phyloP scores from a whole-genome alignment of 2,888 invertebrate genomes.

The Brassicogethes aeneus region DNA sequence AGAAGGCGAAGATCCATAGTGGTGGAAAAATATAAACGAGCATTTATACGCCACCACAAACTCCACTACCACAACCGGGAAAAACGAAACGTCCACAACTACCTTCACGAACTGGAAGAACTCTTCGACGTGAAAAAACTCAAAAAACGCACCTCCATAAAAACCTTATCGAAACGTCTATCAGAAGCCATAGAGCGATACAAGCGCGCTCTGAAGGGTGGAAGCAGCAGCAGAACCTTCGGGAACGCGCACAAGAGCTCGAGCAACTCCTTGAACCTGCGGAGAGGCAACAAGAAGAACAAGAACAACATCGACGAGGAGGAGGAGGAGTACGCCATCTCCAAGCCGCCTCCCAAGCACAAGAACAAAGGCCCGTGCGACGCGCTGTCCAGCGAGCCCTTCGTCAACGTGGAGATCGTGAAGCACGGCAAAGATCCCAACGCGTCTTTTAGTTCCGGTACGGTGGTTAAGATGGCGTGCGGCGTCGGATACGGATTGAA shows the following conservation, averaged over 20 bases:
- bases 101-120: constrained; percentile 15
- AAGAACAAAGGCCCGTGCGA: constrained; percentile 57
- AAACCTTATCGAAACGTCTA: constrained; percentile 2
- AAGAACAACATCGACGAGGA: constrained; percentile 19
- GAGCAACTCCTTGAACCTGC: constrained; percentile 27
- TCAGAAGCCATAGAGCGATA: constrained; percentile 5
- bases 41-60: constrained; percentile 29
- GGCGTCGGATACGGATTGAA: constrained; percentile 70
- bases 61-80: constrained; percentile 21
- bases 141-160: not conserved
- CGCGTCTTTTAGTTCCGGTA: constrained; percentile 65
- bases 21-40: constrained; percentile 32
- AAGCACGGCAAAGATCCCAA: constrained; percentile 63
- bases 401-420: constrained; percentile 60
- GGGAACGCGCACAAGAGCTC: constrained; percentile 31
- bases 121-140: not conserved
- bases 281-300: constrained; percentile 27
- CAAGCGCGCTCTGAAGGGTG: constrained; percentile 31
- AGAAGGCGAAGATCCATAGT: constrained; percentile 53
- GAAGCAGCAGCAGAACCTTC: constrained; percentile 33
- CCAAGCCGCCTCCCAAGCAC: constrained; percentile 21
- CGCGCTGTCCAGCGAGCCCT: constrained; percentile 53
- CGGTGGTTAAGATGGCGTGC: constrained; percentile 66
- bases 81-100: constrained; percentile 36
- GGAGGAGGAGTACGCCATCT: constrained; percentile 22